Base-by-base conservation (phyloP, 2,888 invertebrate species). In the Belgica antarctica region DNA sequence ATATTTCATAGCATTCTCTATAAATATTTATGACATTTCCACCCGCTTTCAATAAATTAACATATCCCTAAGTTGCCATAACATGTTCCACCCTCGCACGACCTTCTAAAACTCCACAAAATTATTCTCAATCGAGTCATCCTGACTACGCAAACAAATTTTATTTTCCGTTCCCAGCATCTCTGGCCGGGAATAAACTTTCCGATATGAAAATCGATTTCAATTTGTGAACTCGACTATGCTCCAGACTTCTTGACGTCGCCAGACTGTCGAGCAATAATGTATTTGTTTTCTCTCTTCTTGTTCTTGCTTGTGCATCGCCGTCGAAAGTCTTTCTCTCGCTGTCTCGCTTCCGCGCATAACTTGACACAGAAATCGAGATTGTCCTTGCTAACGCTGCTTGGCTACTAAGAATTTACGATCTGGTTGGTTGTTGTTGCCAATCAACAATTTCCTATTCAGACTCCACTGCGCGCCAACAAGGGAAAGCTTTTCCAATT, bases 211-310 rank as follows among this genome's bases (percentile, higher is more conserved):
- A 66, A 52, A 66, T 68, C 68, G 68, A 68, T 68, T 47, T 31
- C 41, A 22, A 2, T 28, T 47, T 31, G 28, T 4, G 46, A 68
- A 68, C 68, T 52, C 15, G 57, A 68, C 66, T 52, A 28, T 31
- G 57, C 46, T 68, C 68, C 68, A 68, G 68, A 68, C 52, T 41
- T 68, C 68, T 68, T 12, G 68, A 24, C 52, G 68, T 24, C 68
- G 68, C 68, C 68, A 68, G 52, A 52, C 12, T 22, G 47, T 19
- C 63, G 41, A 46, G 41, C n/a, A n/a, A n/a, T n/a, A n/a, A 41
- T 19, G 52, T 52, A 22, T 25, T 19, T 31, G 19, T 52, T 28
- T 52, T 47, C 41, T 34, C 2, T 68, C 46, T 15, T 68, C 52
- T 28, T 27, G 19, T 57, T 57, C 12, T 10, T 10, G 10, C 52